Conservation (phyloP, 53 echinoderm and acorn worm species). For the Hippasteria phrygiana region DNA sequence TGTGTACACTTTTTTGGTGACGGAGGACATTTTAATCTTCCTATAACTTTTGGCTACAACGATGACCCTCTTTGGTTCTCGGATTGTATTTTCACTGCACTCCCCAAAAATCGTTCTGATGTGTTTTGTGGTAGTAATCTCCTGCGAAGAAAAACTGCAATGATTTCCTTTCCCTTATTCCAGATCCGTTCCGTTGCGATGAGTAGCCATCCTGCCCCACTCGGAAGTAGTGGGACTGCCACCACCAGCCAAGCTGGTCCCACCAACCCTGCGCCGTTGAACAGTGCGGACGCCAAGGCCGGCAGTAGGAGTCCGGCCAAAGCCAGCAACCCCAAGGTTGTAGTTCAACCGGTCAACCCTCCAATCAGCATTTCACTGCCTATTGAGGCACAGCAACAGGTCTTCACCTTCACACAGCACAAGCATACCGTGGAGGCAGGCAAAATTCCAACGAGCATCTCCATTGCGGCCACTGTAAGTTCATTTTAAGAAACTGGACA, state of each 20-base stretch:
- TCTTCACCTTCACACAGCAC: constrained; percentile 58
- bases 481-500: too few relatives aligned
- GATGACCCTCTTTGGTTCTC: too few relatives aligned
- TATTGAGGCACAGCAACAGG: constrained; percentile 25
- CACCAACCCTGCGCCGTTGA: constrained; percentile 13
- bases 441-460: not conserved
- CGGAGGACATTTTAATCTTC: too few relatives aligned
- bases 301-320: constrained; percentile 52
- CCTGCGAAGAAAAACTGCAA: not conserved
- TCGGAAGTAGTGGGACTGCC: constrained; percentile 58
- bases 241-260: constrained; percentile 5
- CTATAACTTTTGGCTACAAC: too few relatives aligned
- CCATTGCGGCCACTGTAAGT: constrained; percentile 37
- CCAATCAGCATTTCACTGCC: constrained; percentile 73
- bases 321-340: constrained; percentile 72
- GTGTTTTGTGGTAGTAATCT: not conserved
- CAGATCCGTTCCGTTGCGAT: constrained; percentile 68
- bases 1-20: too few relatives aligned
- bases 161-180: not conserved
- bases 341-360: constrained; percentile 82
- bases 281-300: constrained; percentile 50
- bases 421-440: constrained; percentile 1
- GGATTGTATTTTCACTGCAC: too few relatives aligned
- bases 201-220: constrained; percentile 74
- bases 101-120: too few relatives aligned